phyloP scores from a whole-genome alignment of 2,113 vertebrate species.

The Xenopus laevis region DNA sequence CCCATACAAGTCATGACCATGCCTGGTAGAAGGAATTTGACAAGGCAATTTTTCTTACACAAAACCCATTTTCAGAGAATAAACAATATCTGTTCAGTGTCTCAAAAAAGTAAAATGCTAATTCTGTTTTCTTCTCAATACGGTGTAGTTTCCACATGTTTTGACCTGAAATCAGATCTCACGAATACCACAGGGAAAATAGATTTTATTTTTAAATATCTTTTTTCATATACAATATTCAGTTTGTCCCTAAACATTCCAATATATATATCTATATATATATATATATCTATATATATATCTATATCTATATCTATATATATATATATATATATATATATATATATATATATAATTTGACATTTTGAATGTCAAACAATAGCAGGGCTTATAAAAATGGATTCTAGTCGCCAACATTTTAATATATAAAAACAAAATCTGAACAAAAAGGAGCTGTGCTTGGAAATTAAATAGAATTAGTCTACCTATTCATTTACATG shows the following conservation, averaged over 20 bases:
- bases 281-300: too few species aligned
- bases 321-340: too few species aligned
- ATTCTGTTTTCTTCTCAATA: constrained; percentile 3
- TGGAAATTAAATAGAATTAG: constrained; percentile 66
- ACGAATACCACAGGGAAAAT: neutral
- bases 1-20: neutral
- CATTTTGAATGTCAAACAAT: neutral
- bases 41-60: neutral
- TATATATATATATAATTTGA: too few species aligned
- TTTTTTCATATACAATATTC: neutral
- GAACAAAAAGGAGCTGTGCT: neutral
- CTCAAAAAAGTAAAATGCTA: constrained; percentile 8
- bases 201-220: neutral
- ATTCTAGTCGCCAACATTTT: neutral
- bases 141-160: constrained; percentile 3
- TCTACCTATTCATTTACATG: constrained; percentile 71
- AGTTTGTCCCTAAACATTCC: neutral
- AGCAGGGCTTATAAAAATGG: neutral
- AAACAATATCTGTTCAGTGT: neutral
- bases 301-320: neutral
- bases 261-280: neutral
- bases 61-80: neutral
- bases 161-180: constrained; percentile 2
- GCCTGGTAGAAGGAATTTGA: neutral
- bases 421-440: neutral